Percentiles rank a stretch among this genome's conserved stretches.
These are phyloP conservation scores for Adoxophyes honmai DNA, from an alignment of 1,140 invertebrate species.

Conservation along the genomic window DNA sequence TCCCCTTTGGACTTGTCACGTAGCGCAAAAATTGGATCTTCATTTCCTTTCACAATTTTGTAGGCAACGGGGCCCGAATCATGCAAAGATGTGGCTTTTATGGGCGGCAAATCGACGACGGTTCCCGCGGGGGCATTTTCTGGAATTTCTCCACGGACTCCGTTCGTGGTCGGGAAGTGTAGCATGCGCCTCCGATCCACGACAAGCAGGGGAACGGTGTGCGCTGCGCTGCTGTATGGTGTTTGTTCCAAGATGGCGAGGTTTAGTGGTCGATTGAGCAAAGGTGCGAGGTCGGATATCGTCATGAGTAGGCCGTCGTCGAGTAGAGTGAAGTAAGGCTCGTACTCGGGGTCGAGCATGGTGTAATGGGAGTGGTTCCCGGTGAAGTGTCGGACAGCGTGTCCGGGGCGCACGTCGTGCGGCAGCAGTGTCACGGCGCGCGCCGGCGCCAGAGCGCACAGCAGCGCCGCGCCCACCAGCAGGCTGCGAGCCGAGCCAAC, in stretches of 20 bases:
- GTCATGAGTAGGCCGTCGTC: constrained; percentile 94
- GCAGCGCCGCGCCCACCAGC: constrained; percentile 55
- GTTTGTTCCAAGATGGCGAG: constrained; percentile 89
- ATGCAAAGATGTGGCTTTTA: constrained; percentile 78
- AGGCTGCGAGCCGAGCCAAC: constrained; percentile 51
- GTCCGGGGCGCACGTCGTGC: constrained; percentile 91
- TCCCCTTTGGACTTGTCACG: constrained; percentile 78
- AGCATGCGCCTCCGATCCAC: constrained; percentile 89
- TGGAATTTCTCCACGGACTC: constrained; percentile 82
- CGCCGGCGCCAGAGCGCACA: constrained; percentile 28
- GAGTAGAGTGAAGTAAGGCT: constrained; percentile 91
- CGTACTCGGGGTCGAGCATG: constrained; percentile 86
- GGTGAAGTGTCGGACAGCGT: constrained; percentile 86
- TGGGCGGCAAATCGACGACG: constrained; percentile 81
- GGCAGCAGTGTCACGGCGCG: constrained; percentile 81
- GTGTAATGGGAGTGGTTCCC: constrained; percentile 80
- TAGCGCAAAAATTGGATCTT: constrained; percentile 83
- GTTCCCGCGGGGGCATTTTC: constrained; percentile 87
- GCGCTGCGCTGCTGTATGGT: constrained; percentile 86
- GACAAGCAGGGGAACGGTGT: constrained; percentile 88
- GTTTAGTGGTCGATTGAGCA: constrained; percentile 88
- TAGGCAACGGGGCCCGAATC: constrained; percentile 84
- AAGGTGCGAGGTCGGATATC: constrained; percentile 86
- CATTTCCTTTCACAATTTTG: constrained; percentile 85
- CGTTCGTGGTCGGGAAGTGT: constrained; percentile 81